Evolutionary conservation across 2,797 vertebrate species (phyloP), one percentile per base, ranked within the genome.

Genomic region (Gorsachius magnificus): DNA sequence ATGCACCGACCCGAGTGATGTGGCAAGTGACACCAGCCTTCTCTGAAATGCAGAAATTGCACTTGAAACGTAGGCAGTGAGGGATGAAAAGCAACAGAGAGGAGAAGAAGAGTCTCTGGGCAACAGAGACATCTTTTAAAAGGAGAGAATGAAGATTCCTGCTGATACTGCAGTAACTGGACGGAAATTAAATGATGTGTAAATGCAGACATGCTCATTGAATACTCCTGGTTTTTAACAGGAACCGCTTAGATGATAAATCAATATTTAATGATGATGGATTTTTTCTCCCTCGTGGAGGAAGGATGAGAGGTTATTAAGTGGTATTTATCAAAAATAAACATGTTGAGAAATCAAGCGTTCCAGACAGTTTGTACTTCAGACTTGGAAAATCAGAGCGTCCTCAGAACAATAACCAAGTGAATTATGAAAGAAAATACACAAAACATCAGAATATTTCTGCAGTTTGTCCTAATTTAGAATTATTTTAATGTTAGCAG

Each of bases 241-340:
- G 75, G 46, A 91, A 58, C 64, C 2, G 24, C 51, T 93, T 51
- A 82, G 74, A 87, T 80, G 54, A 84, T 82, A 92, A 78, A 94
- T 96, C 81, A 95, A 51, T 95, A 92, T 92, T 95, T 95, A 95
- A 96, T 91, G 46, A 54, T 58, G 71, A 87, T 48, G 35, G 63
- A 68, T 17, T 72, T 90, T 65, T 94, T 89, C 70, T 93, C 53
- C 66, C 43, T 84, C 2, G 1, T 10, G 22, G 15, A 89, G 46
- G 43, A 81, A 84, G 82, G 70, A 72, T 76, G 66, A 91, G 58
- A 91, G 33, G 63, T 87, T 92, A 94, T 94, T 96, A 94, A 92
- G 46, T 36, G 68, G 25, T 65, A 92, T 95, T 95, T 91, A 94
- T 92, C 16, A 95, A 95, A 95, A 96, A 69, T 12, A 95, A 84